These are phyloP conservation scores for Cataglyphis altisquamis DNA, from an alignment of 2,888 invertebrate genomes.

Conservation along the genomic window DNA sequence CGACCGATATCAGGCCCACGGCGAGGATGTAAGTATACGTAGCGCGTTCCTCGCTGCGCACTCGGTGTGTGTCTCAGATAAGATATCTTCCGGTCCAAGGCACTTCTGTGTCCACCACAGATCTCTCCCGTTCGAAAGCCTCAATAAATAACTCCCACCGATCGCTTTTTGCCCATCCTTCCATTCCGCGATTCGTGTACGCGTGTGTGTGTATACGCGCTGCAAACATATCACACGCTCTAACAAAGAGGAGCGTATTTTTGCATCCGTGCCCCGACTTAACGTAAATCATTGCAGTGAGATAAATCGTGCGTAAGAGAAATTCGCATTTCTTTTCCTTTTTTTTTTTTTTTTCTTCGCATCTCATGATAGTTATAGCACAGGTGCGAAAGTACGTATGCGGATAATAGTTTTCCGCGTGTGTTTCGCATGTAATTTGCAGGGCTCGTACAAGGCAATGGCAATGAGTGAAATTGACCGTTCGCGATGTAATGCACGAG, in stretches of 20 bases:
- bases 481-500: constrained; percentile 18
- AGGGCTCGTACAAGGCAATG: not conserved
- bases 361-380: not conserved
- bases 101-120: constrained; percentile 81
- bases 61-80: constrained; percentile 82
- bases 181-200: constrained; percentile 62
- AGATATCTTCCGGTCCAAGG: constrained; percentile 82
- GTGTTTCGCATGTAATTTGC: not conserved
- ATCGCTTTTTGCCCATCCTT: constrained; percentile 84
- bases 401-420: not conserved
- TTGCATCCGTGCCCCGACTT: constrained; percentile 1
- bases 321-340: not conserved
- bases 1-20: constrained; percentile 82
- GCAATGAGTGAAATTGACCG: constrained; percentile 2
- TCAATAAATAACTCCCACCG: constrained; percentile 84
- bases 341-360: not conserved
- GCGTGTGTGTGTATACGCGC: not conserved
- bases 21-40: constrained; percentile 80
- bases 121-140: constrained; percentile 78
- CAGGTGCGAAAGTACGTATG: not conserved
- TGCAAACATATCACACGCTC: not conserved
- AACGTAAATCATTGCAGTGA: constrained; percentile 34
- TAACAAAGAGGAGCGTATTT: constrained; percentile 9
- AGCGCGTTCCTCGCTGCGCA: constrained; percentile 71
- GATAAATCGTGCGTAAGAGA: constrained; percentile 21